Base-by-base conservation (phyloP, 1,140 invertebrate genomes). In the Drepana arcuata region DNA sequence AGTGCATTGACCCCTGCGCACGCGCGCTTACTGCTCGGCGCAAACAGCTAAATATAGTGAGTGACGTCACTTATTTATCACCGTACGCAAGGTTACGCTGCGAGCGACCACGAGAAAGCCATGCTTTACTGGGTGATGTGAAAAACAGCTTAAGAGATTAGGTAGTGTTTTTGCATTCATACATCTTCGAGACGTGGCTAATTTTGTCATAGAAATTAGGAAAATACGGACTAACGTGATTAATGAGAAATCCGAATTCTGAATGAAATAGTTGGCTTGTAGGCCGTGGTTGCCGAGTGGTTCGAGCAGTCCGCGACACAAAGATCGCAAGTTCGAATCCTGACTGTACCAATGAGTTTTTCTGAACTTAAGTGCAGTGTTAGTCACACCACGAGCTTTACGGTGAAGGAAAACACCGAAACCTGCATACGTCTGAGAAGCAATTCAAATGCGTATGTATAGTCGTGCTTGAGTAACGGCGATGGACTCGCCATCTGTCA, bases 31-130 rank as follows among this genome's bases (percentile, higher is more conserved):
- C 28, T 48, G 45, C 57, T 51, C 58, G 34, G 53, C 52, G 54
- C 47, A 48, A 51, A 51, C 66, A n/a, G 48, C 36, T 74, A 77
- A 58, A 71, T 62, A 77, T 80, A 77, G 55, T 45, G 25, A 3
- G 61, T 77, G 70, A 80, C 72, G 75, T 79, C 68, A 75, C 57
- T 48, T 79, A 72, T 79, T 79, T 74, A 77, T 65, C 69, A 60
- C 50, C 50, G 59, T 62, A 66, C 63, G 69, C 74, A 79, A 79
- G 74, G 74, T 79, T 79, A 77, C 70, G 63, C 57, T 47, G 28
- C 50, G 42, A 41, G 14, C 21, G 16, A 10, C 24, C 24, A 26
- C 24, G 24, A 26, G 24, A n/a, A 6, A 10, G 4, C 24, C 24
- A 26, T 26, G 24, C 24, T 10, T 10, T 9, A 21, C 4, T 5